Conservation (phyloP, 2,888 invertebrate genomes). For the Mythimna ferrago region DNA sequence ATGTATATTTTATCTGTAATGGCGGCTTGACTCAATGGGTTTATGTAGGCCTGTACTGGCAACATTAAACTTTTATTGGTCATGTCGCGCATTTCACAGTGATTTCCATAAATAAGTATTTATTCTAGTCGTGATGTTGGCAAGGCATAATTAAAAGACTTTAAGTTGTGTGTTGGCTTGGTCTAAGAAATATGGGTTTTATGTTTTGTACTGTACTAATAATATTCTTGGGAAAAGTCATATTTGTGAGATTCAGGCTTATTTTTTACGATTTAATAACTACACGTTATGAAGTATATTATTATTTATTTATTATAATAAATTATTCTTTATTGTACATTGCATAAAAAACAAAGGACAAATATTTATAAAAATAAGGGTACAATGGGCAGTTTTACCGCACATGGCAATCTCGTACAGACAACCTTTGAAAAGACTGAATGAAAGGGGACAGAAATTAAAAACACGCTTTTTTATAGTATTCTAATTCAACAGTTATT, state of each 20-base stretch:
- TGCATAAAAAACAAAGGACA: too few species aligned
- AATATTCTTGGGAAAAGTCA: not conserved
- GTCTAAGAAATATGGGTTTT: too few species aligned
- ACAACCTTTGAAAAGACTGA: too few species aligned
- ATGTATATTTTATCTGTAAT: slow-evolving; percentile 49
- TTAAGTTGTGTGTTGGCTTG: not conserved
- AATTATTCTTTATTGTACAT: too few species aligned
- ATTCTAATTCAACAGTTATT: not conserved
- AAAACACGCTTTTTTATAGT: not conserved
- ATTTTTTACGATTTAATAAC: not conserved
- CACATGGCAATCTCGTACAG: too few species aligned
- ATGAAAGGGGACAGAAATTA: too few species aligned
- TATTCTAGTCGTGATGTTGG: slow-evolving; percentile 33
- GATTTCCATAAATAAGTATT: slow-evolving; percentile 46
- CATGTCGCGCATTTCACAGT: slow-evolving; percentile 15
- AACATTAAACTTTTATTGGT: slow-evolving; percentile 45
- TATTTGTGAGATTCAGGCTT: not conserved
- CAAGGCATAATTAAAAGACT: slow-evolving; percentile 11
- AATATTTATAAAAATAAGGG: too few species aligned
- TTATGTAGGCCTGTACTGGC: slow-evolving; percentile 42
- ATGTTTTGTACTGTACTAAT: not conserved
- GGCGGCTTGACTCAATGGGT: slow-evolving; percentile 27
- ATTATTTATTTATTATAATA: too few species aligned
- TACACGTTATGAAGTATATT: not conserved
- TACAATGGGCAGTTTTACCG: too few species aligned